Evolutionary conservation across 2,113 vertebrate species (phyloP).

Genomic region (Crotalus horridus): DNA sequence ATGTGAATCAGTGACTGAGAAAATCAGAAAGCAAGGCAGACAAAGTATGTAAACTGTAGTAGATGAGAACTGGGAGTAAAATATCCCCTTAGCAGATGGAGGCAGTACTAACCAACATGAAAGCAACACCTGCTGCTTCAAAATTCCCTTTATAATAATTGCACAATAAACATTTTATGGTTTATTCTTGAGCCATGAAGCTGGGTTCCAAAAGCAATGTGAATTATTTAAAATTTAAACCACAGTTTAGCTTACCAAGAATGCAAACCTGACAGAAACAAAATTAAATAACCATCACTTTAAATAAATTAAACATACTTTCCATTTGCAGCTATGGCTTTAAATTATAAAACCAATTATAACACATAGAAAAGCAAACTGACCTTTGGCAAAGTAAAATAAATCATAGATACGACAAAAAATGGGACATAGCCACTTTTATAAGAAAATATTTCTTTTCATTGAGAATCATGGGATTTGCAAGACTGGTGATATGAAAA

Average conservation of each 20-base stretch:
- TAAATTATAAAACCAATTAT: not conserved
- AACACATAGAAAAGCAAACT: not conserved
- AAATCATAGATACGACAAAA: not conserved
- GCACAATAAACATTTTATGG: not conserved
- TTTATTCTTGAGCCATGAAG: slow-evolving; percentile 10
- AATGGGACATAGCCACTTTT: not conserved
- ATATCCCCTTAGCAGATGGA: slow-evolving; percentile 18
- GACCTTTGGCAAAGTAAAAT: not conserved
- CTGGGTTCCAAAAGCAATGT: not conserved
- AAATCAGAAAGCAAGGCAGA: slow-evolving; percentile 20
- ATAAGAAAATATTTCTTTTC: not conserved
- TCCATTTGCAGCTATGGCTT: not conserved
- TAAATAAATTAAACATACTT: not conserved
- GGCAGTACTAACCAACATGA: not conserved
- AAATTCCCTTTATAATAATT: slow-evolving; percentile 23
- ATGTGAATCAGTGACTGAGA: slow-evolving; percentile 25
- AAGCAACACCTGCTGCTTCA: not conserved
- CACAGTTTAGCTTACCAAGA: not conserved
- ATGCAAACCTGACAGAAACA: not conserved
- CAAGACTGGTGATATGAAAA: not conserved
- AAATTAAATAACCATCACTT: not conserved
- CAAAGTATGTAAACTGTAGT: slow-evolving; percentile 3
- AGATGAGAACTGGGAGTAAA: slow-evolving; percentile 22
- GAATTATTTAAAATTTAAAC: slow-evolving; percentile 14
- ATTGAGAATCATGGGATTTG: not conserved